phyloP scores from a whole-genome alignment of 2,797 vertebrate species.

The Peromyscus eremicus region DNA sequence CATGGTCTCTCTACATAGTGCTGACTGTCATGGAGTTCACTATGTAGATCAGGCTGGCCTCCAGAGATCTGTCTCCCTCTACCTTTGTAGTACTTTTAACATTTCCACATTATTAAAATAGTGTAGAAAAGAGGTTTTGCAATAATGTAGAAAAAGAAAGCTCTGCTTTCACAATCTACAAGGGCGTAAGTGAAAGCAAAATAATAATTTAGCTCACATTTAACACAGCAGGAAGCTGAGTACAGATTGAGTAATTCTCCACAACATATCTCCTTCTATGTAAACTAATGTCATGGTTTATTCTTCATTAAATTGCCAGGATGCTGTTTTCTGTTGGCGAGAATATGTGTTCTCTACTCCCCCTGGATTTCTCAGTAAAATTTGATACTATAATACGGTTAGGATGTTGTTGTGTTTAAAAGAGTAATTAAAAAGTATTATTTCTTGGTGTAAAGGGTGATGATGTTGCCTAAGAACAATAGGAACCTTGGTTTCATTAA shows the following conservation, averaged over 20 bases:
- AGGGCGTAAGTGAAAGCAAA: conserved; percentile 86
- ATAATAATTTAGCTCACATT: conserved; percentile 88
- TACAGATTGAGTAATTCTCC: conserved; percentile 84
- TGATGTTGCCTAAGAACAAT: conserved; percentile 57
- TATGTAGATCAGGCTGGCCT: not conserved
- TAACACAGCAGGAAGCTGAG: conserved; percentile 86
- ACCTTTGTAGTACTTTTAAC: conserved; percentile 73
- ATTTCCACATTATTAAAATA: conserved; percentile 65
- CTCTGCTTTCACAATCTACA: conserved; percentile 80
- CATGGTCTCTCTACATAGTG: not conserved
- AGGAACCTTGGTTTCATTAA: not conserved
- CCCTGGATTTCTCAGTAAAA: conserved; percentile 65
- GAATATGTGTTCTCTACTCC: not conserved
- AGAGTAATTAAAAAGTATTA: conserved; percentile 17
- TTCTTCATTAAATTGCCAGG: conserved; percentile 82
- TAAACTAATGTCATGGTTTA: conserved; percentile 74
- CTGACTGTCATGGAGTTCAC: not conserved
- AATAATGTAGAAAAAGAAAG: conserved; percentile 78
- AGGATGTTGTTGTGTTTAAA: conserved; percentile 61
- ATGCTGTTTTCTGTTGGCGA: conserved; percentile 75
- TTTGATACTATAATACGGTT: conserved; percentile 51
- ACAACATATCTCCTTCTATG: conserved; percentile 81
- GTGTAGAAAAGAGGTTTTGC: conserved; percentile 76
- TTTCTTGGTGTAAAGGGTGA: conserved; percentile 47
- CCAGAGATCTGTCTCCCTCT: not conserved